These are phyloP conservation scores for Bicyclus anynana DNA, from an alignment of 1,140 invertebrate genomes.

Conservation along the genomic window DNA sequence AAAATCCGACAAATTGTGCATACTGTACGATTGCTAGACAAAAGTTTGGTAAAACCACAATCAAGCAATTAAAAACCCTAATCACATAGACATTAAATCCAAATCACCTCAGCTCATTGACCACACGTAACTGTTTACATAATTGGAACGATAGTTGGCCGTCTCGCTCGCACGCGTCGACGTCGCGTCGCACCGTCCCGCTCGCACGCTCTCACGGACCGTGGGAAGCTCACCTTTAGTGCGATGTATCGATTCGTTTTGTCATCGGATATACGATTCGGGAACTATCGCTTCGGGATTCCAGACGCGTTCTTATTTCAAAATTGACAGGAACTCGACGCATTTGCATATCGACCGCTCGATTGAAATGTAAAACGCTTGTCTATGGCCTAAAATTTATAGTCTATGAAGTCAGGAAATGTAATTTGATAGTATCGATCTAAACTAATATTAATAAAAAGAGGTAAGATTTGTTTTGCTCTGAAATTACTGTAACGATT, in stretches of 20 bases:
- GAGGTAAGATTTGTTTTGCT: no score
- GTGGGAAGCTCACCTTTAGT: conserved; percentile 62
- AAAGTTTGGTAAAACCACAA: neutral
- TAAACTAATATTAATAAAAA: no score
- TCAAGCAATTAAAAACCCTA: conserved; percentile 4
- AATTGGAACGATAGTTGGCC: conserved; percentile 27
- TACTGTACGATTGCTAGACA: no score
- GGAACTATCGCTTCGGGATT: conserved; percentile 28
- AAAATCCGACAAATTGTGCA: neutral
- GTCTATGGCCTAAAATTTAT: no score
- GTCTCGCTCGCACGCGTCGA: conserved; percentile 21
- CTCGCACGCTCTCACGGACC: conserved; percentile 49
- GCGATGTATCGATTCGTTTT: conserved; percentile 51
- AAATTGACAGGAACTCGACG: conserved; percentile 9
- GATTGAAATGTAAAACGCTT: neutral
- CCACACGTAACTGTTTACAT: conserved; percentile 34
- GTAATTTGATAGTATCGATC: no score
- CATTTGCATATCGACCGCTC: neutral
- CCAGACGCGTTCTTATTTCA: conserved; percentile 3
- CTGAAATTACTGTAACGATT: no score
- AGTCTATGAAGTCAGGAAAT: no score
- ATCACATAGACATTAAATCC: neutral
- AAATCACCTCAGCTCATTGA: neutral
- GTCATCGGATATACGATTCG: conserved; percentile 31
- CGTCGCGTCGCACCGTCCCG: conserved; percentile 21